Percentiles rank a stretch among this genome's conserved stretches.
These are phyloP conservation scores for Rhinatrema bivittatum DNA, from an alignment of 2,797 vertebrate species.

Conservation along the genomic window DNA sequence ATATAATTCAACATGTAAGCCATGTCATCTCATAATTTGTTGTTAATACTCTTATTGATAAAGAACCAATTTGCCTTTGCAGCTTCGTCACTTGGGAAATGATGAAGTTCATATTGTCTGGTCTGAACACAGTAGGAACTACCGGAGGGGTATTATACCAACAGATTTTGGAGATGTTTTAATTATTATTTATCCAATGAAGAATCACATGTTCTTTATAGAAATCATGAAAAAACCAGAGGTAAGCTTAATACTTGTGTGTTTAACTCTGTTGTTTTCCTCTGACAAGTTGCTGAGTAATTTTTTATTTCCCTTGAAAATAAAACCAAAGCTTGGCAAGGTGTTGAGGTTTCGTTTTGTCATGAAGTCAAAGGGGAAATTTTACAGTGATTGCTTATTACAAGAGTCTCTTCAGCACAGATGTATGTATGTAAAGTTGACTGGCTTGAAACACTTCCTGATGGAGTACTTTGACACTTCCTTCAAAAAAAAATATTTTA, in stretches of 20 bases:
- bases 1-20: slow-evolving; percentile 50
- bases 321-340: too few relatives aligned
- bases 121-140: slow-evolving; percentile 95
- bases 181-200: slow-evolving; percentile 95
- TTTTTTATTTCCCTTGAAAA: too few relatives aligned
- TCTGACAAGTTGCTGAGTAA: too few relatives aligned
- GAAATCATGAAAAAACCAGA: slow-evolving; percentile 92
- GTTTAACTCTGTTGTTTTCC: too few relatives aligned
- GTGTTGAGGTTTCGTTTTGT: too few relatives aligned
- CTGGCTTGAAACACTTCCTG: too few relatives aligned
- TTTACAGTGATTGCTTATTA: too few relatives aligned
- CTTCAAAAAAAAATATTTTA: too few relatives aligned
- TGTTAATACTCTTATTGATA: slow-evolving; percentile 53
- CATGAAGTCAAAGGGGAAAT: too few relatives aligned
- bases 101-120: slow-evolving; percentile 97
- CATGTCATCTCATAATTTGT: slow-evolving; percentile 38
- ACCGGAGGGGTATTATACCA: slow-evolving; percentile 90
- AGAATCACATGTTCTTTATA: slow-evolving; percentile 94
- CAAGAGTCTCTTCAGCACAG: too few relatives aligned
- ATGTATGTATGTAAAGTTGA: too few relatives aligned
- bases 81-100: slow-evolving; percentile 98
- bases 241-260: slow-evolving; percentile 67
- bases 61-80: slow-evolving; percentile 53
- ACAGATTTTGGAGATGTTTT: slow-evolving; percentile 95
- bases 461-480: too few relatives aligned